phyloP scores from a whole-genome alignment of 2,797 vertebrate species.

The Poliocrania exsul region DNA sequence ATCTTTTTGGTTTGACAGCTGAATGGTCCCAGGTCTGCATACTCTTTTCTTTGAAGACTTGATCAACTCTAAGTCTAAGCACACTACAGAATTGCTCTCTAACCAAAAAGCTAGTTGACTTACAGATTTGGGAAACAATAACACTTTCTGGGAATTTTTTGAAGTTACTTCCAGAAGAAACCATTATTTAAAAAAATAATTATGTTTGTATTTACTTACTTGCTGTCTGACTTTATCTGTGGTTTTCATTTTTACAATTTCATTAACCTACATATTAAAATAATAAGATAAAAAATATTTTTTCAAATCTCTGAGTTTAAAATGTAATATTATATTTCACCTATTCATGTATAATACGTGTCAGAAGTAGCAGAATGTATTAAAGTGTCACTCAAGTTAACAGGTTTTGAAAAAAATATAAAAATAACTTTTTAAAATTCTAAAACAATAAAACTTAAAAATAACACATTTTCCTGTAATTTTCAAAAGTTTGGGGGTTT shows the following conservation, averaged over 20 bases:
- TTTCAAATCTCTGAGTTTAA: background rate
- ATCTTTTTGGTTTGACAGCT: background rate
- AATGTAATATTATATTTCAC: background rate
- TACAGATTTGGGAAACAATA: background rate
- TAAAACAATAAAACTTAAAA: background rate
- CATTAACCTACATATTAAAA: background rate
- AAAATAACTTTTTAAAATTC: background rate
- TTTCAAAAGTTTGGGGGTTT: background rate
- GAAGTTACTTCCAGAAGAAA: background rate
- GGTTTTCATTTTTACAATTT: background rate
- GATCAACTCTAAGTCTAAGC: background rate
- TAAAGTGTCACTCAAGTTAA: background rate
- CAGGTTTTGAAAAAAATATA: background rate
- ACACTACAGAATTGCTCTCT: background rate
- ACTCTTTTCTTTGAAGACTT: background rate
- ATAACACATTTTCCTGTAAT: background rate
- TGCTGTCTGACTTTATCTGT: background rate
- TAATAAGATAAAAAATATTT: background rate
- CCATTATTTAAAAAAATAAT: fast-evolving
- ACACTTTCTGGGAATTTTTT: background rate
- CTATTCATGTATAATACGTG: background rate
- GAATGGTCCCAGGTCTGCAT: background rate
- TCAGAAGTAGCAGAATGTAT: background rate
- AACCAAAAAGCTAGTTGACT: background rate
- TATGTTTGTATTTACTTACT: background rate